These are phyloP conservation scores for Coenonympha glycerion DNA, from an alignment of 2,888 invertebrate species.

Conservation along the genomic window DNA sequence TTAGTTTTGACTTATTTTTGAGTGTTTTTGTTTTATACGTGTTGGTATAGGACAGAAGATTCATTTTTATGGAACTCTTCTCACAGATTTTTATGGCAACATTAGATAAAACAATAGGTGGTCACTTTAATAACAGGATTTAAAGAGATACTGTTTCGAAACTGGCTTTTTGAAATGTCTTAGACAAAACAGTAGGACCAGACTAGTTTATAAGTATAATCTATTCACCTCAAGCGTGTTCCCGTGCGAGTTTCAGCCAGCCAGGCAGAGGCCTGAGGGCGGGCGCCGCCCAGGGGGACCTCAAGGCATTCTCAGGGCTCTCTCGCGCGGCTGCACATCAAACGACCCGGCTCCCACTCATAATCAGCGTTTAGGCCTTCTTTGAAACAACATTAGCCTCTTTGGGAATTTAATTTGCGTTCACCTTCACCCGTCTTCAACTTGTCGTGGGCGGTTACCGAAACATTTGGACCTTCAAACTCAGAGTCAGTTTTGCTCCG, in stretches of 20 bases:
- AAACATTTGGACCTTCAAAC: slow-evolving; percentile 1
- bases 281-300: slow-evolving; percentile 33
- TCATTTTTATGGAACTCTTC: too few species aligned
- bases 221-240: slow-evolving; percentile 12
- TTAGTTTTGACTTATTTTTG: too few species aligned
- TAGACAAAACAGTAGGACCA: too few species aligned
- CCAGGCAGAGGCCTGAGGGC: too few species aligned
- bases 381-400: slow-evolving; percentile 67
- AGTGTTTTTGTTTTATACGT: too few species aligned
- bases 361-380: slow-evolving; percentile 67
- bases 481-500: too few species aligned
- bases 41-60: too few species aligned
- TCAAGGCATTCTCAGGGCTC: slow-evolving; percentile 64
- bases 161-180: too few species aligned
- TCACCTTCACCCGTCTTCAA: slow-evolving; percentile 24
- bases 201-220: background rate
- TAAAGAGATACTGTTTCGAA: too few species aligned
- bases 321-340: slow-evolving; percentile 57
- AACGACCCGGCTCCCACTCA: slow-evolving; percentile 54
- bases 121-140: too few species aligned
- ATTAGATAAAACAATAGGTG: too few species aligned
- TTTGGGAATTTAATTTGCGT: slow-evolving; percentile 67
- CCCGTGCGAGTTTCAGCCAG: slow-evolving; percentile 36
- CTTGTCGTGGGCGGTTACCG: slow-evolving; percentile 13
- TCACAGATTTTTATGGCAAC: too few species aligned